Percentiles rank a stretch among this genome's conserved stretches.
Conservation (phyloP, 2,113 vertebrate genomes). For the Mesembrinibis cayennensis region DNA sequence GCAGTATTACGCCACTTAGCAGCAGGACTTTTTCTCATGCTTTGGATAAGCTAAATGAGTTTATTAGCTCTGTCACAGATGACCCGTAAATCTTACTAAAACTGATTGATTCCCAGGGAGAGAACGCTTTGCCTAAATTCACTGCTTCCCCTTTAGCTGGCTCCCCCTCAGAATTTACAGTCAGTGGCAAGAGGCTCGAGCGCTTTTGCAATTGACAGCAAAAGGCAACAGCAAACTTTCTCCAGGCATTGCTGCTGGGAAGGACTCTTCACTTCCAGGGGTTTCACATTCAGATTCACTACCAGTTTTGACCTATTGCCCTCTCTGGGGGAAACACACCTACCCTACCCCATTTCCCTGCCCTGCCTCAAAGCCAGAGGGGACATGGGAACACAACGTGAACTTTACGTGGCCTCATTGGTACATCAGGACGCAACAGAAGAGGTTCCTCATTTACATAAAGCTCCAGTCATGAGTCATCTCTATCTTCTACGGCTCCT, state of each 20-base stretch:
- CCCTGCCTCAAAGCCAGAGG: background rate
- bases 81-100: background rate
- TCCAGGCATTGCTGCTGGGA: background rate
- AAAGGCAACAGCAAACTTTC: background rate
- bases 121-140: background rate
- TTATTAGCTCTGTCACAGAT: background rate
- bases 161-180: background rate
- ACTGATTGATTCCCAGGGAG: background rate
- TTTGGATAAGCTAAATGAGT: background rate
- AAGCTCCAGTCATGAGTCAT: conserved; percentile 17
- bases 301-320: background rate
- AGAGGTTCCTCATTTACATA: conserved; percentile 46
- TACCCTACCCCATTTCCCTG: background rate
- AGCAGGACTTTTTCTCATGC: background rate
- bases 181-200: background rate
- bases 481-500: background rate
- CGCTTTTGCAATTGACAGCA: background rate
- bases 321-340: background rate
- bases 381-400: background rate
- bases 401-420: background rate
- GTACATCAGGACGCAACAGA: background rate
- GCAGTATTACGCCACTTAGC: background rate
- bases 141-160: background rate
- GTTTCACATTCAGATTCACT: background rate
- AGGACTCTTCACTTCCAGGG: background rate